Evolutionary conservation across 1,140 invertebrate genomes (phyloP).

Genomic region (Adoxophyes honmai): DNA sequence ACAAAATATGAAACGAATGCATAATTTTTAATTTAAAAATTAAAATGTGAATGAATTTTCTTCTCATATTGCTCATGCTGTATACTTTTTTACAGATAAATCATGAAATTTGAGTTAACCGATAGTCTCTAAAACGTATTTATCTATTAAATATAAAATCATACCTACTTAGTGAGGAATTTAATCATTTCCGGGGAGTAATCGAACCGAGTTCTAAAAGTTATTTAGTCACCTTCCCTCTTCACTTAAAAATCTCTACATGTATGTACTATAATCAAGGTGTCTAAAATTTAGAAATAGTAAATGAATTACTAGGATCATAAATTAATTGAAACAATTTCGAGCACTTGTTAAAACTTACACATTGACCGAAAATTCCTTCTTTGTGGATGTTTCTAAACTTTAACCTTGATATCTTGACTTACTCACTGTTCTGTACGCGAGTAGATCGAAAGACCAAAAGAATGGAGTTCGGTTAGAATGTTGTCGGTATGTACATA

Average conservation of each 20-base stretch:
- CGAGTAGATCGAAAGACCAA: slow-evolving; percentile 71
- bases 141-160: too few relatives aligned
- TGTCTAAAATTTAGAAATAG: slow-evolving; percentile 67
- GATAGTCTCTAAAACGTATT: too few relatives aligned
- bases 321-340: slow-evolving; percentile 72
- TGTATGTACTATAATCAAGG: slow-evolving; percentile 63
- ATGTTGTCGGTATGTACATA: slow-evolving; percentile 42
- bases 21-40: slow-evolving; percentile 24
- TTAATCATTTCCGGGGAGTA: too few relatives aligned
- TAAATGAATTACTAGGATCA: slow-evolving; percentile 72
- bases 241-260: slow-evolving; percentile 25
- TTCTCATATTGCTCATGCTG: too few relatives aligned
- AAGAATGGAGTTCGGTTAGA: slow-evolving; percentile 60
- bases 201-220: too few relatives aligned
- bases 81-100: too few relatives aligned
- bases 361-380: slow-evolving; percentile 72
- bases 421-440: slow-evolving; percentile 62
- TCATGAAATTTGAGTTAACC: too few relatives aligned
- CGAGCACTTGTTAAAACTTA: slow-evolving; percentile 75
- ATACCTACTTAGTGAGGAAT: too few relatives aligned
- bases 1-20: slow-evolving; percentile 23
- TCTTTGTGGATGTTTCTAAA: slow-evolving; percentile 65
- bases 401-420: slow-evolving; percentile 62
- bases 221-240: too few relatives aligned
- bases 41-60: too few relatives aligned